Conservation (phyloP, 2,888 invertebrate species). For the Drosophila siamana region DNA sequence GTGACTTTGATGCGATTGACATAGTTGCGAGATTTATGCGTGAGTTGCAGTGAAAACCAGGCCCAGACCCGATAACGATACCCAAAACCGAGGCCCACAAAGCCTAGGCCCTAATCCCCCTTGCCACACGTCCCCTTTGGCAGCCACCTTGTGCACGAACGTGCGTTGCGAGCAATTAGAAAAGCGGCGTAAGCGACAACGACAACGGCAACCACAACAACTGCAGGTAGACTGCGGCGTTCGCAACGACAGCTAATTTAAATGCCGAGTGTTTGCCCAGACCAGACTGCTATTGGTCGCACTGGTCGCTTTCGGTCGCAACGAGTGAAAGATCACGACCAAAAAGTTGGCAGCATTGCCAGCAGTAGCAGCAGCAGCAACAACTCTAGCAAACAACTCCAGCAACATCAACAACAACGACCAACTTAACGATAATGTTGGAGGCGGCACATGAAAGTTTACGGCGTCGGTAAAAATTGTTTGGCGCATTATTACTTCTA, state of each 20-base stretch:
- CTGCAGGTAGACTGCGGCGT: slow-evolving; percentile 58
- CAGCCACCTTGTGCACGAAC: slow-evolving; percentile 47
- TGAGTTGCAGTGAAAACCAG: slow-evolving; percentile 56
- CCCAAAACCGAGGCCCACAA: slow-evolving; percentile 7
- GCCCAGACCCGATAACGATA: slow-evolving; percentile 15
- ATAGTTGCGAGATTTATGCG: slow-evolving; percentile 81
- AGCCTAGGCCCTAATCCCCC: slow-evolving; percentile 27
- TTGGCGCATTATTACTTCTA: slow-evolving; percentile 60
- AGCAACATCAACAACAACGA: slow-evolving; percentile 33
- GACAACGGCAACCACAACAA: slow-evolving; percentile 39
- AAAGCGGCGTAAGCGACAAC: slow-evolving; percentile 43
- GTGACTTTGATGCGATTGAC: slow-evolving; percentile 81
- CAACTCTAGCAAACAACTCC: slow-evolving; percentile 19
- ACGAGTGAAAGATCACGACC: slow-evolving; percentile 80
- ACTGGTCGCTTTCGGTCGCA: slow-evolving; percentile 45
- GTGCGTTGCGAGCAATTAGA: slow-evolving; percentile 76
- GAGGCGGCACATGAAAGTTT: slow-evolving; percentile 79
- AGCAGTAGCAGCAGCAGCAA: slow-evolving; percentile 28
- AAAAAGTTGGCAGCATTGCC: slow-evolving; percentile 69
- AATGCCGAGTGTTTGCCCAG: slow-evolving; percentile 67
- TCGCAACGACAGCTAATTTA: slow-evolving; percentile 75
- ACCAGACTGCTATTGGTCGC: slow-evolving; percentile 50
- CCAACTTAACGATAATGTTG: slow-evolving; percentile 54
- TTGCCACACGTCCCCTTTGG: slow-evolving; percentile 1
- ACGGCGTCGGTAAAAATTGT: slow-evolving; percentile 70